Conservation (phyloP, 2,888 invertebrate genomes). For the Phyto melanocephala region DNA sequence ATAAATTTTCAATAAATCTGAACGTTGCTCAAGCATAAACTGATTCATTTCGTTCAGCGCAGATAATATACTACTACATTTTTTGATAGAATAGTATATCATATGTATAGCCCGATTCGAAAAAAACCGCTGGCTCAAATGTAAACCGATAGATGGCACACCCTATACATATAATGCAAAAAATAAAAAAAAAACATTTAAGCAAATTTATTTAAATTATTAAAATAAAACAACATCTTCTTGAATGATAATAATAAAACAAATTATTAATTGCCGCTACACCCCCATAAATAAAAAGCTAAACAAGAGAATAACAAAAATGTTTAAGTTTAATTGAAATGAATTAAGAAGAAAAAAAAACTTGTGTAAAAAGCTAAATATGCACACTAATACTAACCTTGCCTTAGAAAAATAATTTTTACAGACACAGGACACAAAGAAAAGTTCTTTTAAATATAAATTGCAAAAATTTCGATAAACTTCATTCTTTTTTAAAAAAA, state of each 20-base stretch:
- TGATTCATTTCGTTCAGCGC: too few species aligned
- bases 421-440: not conserved
- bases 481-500: too few species aligned
- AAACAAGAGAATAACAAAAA: conserved; percentile 3
- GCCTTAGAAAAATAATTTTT: not conserved
- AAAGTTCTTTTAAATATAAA: too few species aligned
- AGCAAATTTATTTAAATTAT: conserved; percentile 48
- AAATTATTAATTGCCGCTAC: conserved; percentile 48
- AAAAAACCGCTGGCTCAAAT: too few species aligned
- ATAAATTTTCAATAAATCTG: too few species aligned
- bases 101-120: too few species aligned
- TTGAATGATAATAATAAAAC: not conserved
- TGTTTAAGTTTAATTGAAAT: conserved; percentile 16
- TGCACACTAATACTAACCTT: conserved; percentile 27
- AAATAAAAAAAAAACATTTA: not conserved
- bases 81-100: too few species aligned
- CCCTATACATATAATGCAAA: too few species aligned
- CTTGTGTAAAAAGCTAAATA: conserved; percentile 22
- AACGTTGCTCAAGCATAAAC: too few species aligned
- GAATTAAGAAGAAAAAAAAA: not conserved
- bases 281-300: conserved; percentile 43
- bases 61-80: too few species aligned
- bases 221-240: conserved; percentile 23
- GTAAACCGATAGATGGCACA: too few species aligned
- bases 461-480: too few species aligned